Conservation (phyloP, 2,797 vertebrate genomes). For the Crocodylus rhombifer region DNA sequence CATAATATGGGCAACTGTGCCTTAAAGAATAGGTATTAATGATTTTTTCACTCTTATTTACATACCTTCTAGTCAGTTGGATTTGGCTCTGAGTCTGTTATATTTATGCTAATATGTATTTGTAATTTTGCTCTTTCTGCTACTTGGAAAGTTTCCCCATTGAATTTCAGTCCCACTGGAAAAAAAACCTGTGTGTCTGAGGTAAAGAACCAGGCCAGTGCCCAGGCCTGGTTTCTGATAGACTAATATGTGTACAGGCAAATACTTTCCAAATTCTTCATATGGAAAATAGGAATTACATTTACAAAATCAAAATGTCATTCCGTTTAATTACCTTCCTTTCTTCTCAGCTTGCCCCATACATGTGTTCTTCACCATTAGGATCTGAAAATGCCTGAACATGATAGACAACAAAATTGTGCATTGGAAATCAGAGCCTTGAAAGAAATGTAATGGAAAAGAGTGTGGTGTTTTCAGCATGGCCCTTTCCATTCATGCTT, state of each 20-base stretch:
- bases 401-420: accelerated
- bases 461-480: background rate
- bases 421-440: background rate
- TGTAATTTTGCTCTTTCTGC: background rate
- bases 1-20: constrained; percentile 18
- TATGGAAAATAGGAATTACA: background rate
- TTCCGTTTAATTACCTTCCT: background rate
- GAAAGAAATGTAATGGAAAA: background rate
- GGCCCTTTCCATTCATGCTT: background rate
- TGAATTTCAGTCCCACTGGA: background rate
- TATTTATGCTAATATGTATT: background rate
- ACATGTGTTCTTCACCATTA: accelerated
- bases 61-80: constrained; percentile 9
- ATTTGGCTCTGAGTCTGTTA: background rate
- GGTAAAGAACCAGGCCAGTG: background rate
- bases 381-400: background rate
- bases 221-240: background rate
- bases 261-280: background rate
- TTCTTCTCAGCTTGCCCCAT: background rate
- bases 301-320: background rate
- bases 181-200: background rate
- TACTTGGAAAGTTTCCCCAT: constrained; percentile 38
- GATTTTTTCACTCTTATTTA: background rate
- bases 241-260: background rate
- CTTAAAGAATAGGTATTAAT: background rate